Evolutionary conservation across 2,113 vertebrate genomes (phyloP).

Genomic region (Ceyx margarethae): DNA sequence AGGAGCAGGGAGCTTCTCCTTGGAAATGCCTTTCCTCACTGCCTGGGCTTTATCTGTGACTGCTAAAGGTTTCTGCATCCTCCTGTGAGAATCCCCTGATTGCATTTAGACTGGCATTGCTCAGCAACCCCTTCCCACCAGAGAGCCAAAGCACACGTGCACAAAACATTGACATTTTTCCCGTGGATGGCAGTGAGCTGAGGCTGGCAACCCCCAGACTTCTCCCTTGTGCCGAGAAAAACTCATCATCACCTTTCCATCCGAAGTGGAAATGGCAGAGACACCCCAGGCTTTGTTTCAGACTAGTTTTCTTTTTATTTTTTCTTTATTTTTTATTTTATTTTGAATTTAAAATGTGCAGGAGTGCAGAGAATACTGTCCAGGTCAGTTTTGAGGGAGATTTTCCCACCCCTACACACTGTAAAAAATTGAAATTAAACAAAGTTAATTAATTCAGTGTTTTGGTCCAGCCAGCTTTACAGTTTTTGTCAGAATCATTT

Average conservation of each 20-base stretch:
- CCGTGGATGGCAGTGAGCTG: background rate
- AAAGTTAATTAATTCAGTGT: background rate
- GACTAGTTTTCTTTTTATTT: background rate
- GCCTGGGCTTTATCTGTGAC: background rate
- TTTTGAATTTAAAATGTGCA: background rate
- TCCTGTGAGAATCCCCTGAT: background rate
- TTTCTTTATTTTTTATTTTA: background rate
- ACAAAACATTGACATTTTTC: background rate
- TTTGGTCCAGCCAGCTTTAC: background rate
- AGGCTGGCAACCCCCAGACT: background rate
- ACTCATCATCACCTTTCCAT: fast-evolving
- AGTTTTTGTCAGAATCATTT: background rate
- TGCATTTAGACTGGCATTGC: background rate
- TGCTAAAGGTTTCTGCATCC: background rate
- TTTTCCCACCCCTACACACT: background rate
- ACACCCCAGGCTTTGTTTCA: background rate
- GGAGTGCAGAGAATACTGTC: background rate
- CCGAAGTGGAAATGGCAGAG: background rate
- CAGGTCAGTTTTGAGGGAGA: background rate
- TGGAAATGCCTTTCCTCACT: background rate
- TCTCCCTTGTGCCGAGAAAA: background rate
- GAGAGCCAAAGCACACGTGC: background rate
- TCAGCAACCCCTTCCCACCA: background rate
- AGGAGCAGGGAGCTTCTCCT: background rate
- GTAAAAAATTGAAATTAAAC: background rate